Base-by-base conservation (phyloP, 2,113 vertebrate genomes). In the Mellivora capensis region DNA sequence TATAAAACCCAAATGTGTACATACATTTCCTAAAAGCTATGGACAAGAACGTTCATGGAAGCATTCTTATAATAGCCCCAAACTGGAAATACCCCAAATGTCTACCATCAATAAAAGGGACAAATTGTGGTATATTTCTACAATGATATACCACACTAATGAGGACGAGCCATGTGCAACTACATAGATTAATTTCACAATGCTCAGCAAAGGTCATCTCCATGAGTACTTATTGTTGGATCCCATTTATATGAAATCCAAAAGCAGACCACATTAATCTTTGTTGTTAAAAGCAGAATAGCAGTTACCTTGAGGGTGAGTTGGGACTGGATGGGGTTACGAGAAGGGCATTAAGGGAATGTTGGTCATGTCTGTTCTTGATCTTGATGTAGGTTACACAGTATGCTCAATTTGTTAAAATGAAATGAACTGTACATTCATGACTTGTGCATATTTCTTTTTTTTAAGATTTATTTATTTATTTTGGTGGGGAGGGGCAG, bases 191-290 rank as follows among this genome's bases (percentile, higher is more conserved):
- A 83, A 83, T 54, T 96, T 87, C 76, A 71, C 52, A 72, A 57
- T 20, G 39, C 71, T 85, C 14, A 80, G 52, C 11, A 69, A 67
- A 96, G 88, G 39, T n/a, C 49, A 74, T 47, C 90, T 27, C 42
- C 39, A 21, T 31, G 37, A 86, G 13, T 71, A 57, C 4, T 6
- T 47, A 88, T 23, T 91, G 72, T 74, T 79, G 39, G 13, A 62
- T 62, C 89, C 47, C 57, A 54, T 80, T 39, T 37, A n/a, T 20
- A 47, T 42, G 47, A 91, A 93, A 69, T 85, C 61, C 27, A 87
- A 87, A 97, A 90, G 21, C 82, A 96, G 64, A 61, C 25, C 81
- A 86, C 94, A 77, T 29, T 87, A 90, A 91, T 44, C 54, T 42
- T 1, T 67, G 42, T 4, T 7, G 1, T 39, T 69, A 79, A 80